phyloP scores from a whole-genome alignment of 1,140 invertebrate genomes.

The Drosophila lacteicornis region DNA sequence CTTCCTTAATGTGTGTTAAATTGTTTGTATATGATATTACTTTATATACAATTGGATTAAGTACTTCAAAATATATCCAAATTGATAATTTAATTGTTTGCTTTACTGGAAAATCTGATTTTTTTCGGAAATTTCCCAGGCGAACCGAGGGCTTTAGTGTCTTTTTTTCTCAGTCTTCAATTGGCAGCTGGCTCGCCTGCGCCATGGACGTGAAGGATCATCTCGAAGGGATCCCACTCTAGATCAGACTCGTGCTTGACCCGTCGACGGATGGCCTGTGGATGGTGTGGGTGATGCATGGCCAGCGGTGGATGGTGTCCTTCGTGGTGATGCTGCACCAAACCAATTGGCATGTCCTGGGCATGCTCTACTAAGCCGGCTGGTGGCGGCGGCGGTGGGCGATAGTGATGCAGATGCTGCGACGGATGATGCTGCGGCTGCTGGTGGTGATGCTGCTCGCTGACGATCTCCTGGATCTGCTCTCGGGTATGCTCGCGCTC shows the following conservation, averaged over 20 bases:
- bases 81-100: no score
- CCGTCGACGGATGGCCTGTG: slow-evolving; percentile 43
- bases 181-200: slow-evolving; percentile 74
- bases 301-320: slow-evolving; percentile 33
- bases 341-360: slow-evolving; percentile 72
- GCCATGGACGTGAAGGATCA: slow-evolving; percentile 80
- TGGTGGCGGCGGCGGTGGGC: slow-evolving; percentile 28
- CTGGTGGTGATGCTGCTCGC: slow-evolving; percentile 76
- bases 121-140: slow-evolving; percentile 2
- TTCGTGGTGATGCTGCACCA: slow-evolving; percentile 64
- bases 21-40: no score
- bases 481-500: slow-evolving; percentile 80
- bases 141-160: neutral
- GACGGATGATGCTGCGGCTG: slow-evolving; percentile 57
- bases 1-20: neutral
- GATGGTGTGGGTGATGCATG: slow-evolving; percentile 59
- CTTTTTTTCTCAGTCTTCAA: slow-evolving; percentile 62
- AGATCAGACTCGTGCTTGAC: slow-evolving; percentile 76
- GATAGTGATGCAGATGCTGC: slow-evolving; percentile 57
- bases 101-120: neutral
- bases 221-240: slow-evolving; percentile 83
- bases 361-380: slow-evolving; percentile 64
- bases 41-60: neutral
- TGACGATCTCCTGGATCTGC: slow-evolving; percentile 81
- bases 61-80: neutral